Evolutionary conservation across 2,888 invertebrate genomes (phyloP).

Genomic region (Pristionchus japonicus): DNA sequence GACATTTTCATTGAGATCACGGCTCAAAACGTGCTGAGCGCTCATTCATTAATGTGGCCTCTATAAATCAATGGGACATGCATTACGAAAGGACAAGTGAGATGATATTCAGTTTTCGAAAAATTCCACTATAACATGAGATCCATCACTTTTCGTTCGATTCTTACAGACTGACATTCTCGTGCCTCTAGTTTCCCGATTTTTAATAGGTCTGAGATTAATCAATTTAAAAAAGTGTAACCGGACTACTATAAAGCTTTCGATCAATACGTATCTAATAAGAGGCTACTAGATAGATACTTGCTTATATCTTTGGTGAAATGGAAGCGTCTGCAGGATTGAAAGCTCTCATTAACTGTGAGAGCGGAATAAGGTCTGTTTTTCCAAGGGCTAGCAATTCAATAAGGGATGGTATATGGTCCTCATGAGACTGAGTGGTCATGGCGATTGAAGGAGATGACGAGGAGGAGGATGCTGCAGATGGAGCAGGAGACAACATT

Average conservation of each 20-base stretch:
- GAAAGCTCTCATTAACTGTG: neutral
- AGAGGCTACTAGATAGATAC: neutral
- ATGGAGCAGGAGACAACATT: neutral
- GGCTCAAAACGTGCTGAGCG: no score
- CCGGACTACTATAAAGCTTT: no score
- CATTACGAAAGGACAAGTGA: no score
- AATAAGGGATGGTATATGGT: neutral
- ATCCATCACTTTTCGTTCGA: no score
- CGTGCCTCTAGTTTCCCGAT: no score
- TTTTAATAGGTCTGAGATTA: neutral
- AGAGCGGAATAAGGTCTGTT: neutral
- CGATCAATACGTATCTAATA: neutral
- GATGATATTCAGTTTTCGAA: no score
- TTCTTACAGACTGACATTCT: no score
- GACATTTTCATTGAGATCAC: no score
- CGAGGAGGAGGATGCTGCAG: conserved; percentile 12
- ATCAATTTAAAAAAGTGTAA: neutral
- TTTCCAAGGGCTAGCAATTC: conserved; percentile 34
- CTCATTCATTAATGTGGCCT: no score
- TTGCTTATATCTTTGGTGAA: neutral
- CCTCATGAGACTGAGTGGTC: neutral
- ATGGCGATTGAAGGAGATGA: neutral
- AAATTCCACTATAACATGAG: no score
- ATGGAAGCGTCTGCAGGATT: neutral
- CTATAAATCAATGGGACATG: no score